These are phyloP conservation scores for Saxidomus purpurata DNA, from an alignment of 1,140 invertebrate genomes.

Conservation along the genomic window DNA sequence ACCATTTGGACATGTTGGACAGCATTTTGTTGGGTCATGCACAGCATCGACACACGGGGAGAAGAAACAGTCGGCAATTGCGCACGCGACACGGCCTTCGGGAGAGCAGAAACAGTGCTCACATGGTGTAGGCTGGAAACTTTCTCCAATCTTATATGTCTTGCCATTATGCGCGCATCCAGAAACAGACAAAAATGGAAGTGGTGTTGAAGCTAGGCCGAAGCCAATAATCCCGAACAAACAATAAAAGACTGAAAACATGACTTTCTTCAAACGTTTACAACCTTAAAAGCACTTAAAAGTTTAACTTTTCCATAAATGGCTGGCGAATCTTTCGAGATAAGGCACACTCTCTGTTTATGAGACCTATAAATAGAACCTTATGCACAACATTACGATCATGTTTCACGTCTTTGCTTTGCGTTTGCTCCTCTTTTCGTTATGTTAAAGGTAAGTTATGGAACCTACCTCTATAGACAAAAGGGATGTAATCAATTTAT, in stretches of 20 bases:
- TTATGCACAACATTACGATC: too few species aligned
- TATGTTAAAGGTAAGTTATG: too few species aligned
- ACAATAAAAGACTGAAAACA: background rate
- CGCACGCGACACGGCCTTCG: conserved; percentile 63
- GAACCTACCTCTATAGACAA: too few species aligned
- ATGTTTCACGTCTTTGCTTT: too few species aligned
- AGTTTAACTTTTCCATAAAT: too few species aligned
- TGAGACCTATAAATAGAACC: too few species aligned
- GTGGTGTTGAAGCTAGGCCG: background rate
- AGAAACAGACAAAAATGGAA: background rate
- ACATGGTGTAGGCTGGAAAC: conserved; percentile 69
- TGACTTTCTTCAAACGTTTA: background rate
- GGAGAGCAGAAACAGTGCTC: conserved; percentile 68
- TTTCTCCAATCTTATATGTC: conserved; percentile 53
- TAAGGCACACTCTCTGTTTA: too few species aligned
- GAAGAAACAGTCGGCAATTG: conserved; percentile 73
- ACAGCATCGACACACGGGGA: conserved; percentile 74
- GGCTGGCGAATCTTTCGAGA: too few species aligned
- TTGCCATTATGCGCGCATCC: conserved; percentile 68
- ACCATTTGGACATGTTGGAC: conserved; percentile 75
- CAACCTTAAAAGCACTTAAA: too few species aligned
- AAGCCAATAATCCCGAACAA: background rate
- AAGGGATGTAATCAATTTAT: too few species aligned
- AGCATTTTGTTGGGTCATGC: conserved; percentile 71
- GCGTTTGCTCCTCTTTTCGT: too few species aligned